Evolutionary conservation across 1,140 invertebrate species (phyloP), one percentile per base, ranked within the genome.

Genomic region (Panulirus ornatus): DNA sequence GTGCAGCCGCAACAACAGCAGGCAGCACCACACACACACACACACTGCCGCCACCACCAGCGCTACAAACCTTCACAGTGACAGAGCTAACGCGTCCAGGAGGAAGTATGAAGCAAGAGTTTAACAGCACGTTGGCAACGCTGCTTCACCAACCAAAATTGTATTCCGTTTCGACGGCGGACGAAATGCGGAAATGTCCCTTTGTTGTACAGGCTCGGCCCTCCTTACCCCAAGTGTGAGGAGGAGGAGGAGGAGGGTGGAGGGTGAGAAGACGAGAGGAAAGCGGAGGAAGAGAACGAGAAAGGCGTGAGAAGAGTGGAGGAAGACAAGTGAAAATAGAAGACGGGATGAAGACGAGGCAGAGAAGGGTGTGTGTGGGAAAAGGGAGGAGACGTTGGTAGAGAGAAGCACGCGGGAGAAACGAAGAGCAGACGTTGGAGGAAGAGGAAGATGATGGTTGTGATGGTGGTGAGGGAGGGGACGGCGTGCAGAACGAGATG

Each of bases 91-190:
- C 14, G 19, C 54, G 34, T 22, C 30, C 34, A 34, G 71, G 34
- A 75, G 71, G 71, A 40, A 73, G 34, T 73, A 36, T 36, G 70
- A 73, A 19, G 51, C 51, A 19, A 58, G 51, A 58, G 14, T 22
- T 58, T 58, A 58, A 58, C 54, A 58, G 14, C 14, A 22, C 54
- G 54, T 22, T 58, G 54, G 54, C 54, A 58, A 36, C 34, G 19
- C 54, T 83, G 34, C 40, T 51, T 54, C 47, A 34, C 47, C 30
- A 36, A 47, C 84, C 51, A 79, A 87, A 87, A 87, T 87, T 87
- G 84, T 47, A 78, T 87, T 79, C 84, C 54, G 84, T 76, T 79
- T 87, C 84, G 84, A 54, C 84, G 40, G 84, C 44, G 82, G 82
- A 84, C 82, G 63, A 84, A 84, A 84, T 84, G 58, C 63, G 81